Base-by-base conservation (phyloP, 2,113 vertebrate genomes). In the Esox niger region DNA sequence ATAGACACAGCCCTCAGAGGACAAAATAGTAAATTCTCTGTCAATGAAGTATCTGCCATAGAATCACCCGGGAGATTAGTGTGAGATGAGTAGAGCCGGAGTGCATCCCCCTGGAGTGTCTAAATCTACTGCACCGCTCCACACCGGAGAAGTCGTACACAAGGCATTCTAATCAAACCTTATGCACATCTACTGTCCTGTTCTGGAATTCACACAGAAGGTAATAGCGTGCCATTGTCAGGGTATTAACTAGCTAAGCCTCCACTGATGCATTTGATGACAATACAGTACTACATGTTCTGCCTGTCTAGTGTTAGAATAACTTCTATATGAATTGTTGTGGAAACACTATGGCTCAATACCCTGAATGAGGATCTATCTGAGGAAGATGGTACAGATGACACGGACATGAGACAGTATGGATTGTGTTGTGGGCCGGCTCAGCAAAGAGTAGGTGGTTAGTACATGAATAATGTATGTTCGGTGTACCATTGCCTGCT, bases 11-110 rank as follows among this genome's bases (percentile, higher is more conserved):
- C 69, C 69, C 85, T 83, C 76, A 7, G 74, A 86, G 73, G 81
- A 84, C 74, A 47, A 63, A 21, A 88, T 21, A 88, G 81, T 87
- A 86, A 84, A 87, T 89, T 87, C 84, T 71, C 76, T 80, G 82
- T 91, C 87, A 83, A 90, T 91, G 83, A 86, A 85, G 81, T 86
- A 86, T 87, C 87, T 86, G 84, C 71, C 63, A 20, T 81, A 87
- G 87, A 89, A 64, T 65, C 77, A 52, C 47, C 47, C 79, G 52
- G 63, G 81, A 89, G 88, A 89, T 88, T 87, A 87, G 69, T 79
- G 55, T 77, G 77, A 83, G 77, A 88, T 78, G 83, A 88, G 77
- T 64, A 52, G 71, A 86, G 78, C 62, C 64, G 57, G 70, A 86
- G 78, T 59, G 58, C 56, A 75, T 69, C 78, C 83, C 81, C 73